These are phyloP conservation scores for Bryconaethiops microstoma DNA, from an alignment of 2,797 vertebrate species.

Conservation along the genomic window DNA sequence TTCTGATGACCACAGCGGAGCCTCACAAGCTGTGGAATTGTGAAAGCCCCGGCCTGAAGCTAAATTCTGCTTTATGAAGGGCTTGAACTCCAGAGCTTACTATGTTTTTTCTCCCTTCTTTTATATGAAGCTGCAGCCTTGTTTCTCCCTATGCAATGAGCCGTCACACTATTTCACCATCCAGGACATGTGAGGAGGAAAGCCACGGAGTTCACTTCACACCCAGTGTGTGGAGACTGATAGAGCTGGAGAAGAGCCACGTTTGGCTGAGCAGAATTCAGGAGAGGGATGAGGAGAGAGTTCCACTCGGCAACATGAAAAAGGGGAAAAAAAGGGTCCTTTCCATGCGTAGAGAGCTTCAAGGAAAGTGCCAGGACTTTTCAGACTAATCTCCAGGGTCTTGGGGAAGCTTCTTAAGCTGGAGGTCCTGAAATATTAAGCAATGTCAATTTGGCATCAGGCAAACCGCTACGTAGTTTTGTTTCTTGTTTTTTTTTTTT, in stretches of 20 bases:
- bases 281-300: neutral
- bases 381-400: neutral
- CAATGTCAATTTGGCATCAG: neutral
- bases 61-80: neutral
- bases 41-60: neutral
- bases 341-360: neutral
- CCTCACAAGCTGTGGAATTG: neutral
- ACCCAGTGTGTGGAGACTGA: constrained; percentile 27
- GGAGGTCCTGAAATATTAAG: neutral
- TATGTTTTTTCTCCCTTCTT: neutral
- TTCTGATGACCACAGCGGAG: neutral
- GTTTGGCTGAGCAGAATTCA: neutral
- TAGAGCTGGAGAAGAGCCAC: constrained; percentile 32
- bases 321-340: neutral
- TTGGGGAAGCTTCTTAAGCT: too few relatives aligned
- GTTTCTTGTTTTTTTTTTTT: too few relatives aligned
- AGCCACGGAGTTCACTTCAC: constrained; percentile 31
- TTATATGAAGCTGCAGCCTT: constrained; percentile 23
- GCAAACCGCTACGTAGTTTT: neutral
- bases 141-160: constrained; percentile 5
- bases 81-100: neutral
- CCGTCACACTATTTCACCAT: constrained; percentile 14
- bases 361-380: neutral
- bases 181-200: constrained; percentile 25
- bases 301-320: neutral